phyloP scores from a whole-genome alignment of 2,888 invertebrate genomes.

The Philonicus albiceps region DNA sequence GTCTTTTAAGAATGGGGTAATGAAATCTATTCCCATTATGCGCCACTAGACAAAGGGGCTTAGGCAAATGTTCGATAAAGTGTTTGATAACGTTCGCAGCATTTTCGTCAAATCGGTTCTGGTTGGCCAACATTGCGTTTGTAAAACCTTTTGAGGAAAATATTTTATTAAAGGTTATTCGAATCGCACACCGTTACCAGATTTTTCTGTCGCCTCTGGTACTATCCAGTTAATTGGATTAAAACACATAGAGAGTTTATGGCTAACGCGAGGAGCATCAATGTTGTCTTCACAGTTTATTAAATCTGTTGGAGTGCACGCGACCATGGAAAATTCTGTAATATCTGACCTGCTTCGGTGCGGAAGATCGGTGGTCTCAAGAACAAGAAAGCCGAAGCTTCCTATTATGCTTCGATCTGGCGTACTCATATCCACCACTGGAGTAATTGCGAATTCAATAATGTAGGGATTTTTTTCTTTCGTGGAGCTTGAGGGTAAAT shows the following conservation, averaged over 20 bases:
- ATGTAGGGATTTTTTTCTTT: too few species aligned
- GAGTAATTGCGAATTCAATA: too few species aligned
- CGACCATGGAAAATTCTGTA: slow-evolving; percentile 75
- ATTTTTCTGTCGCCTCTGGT: slow-evolving; percentile 54
- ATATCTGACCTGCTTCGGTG: slow-evolving; percentile 68
- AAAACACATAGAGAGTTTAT: slow-evolving; percentile 76
- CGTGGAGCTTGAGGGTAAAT: too few species aligned
- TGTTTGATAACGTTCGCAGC: slow-evolving; percentile 67
- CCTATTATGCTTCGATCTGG: too few species aligned
- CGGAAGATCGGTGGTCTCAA: slow-evolving; percentile 76
- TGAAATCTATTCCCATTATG: slow-evolving; percentile 83
- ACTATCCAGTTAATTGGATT: slow-evolving; percentile 68
- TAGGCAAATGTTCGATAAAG: slow-evolving; percentile 70
- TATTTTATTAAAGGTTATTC: too few species aligned
- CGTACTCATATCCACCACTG: too few species aligned
- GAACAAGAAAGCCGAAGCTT: slow-evolving; percentile 72
- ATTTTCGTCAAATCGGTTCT: slow-evolving; percentile 68
- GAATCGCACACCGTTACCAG: slow-evolving; percentile 60
- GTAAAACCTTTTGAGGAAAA: too few species aligned
- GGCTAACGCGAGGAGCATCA: slow-evolving; percentile 70
- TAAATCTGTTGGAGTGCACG: slow-evolving; percentile 68
- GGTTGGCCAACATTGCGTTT: slow-evolving; percentile 54
- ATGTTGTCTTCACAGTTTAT: slow-evolving; percentile 53
- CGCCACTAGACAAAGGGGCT: slow-evolving; percentile 81
- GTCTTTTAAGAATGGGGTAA: slow-evolving; percentile 76